Evolutionary conservation across 2,113 vertebrate genomes (phyloP).

Genomic region (Cephalopterus ornatus): DNA sequence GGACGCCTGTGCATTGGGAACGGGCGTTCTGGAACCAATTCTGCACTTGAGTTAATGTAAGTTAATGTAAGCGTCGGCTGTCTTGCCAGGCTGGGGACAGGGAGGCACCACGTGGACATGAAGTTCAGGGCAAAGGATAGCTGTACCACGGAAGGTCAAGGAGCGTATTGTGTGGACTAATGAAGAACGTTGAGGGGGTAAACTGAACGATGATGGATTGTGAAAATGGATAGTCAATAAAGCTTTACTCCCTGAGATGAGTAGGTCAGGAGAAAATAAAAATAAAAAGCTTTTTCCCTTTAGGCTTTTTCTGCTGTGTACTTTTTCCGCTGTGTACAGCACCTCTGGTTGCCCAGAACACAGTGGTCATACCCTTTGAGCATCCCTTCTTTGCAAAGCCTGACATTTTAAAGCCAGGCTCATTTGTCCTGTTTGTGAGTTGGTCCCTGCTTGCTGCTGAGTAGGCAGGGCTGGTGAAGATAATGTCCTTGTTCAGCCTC

Average conservation of each 20-base stretch:
- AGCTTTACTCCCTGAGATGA: neutral
- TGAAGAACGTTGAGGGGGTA: accelerated
- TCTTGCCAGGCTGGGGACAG: neutral
- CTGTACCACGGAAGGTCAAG: neutral
- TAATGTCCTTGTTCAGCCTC: neutral
- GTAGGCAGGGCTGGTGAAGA: neutral
- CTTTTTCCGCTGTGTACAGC: neutral
- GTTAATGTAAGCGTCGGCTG: accelerated
- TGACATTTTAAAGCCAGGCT: neutral
- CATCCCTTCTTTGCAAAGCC: neutral
- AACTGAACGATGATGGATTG: accelerated
- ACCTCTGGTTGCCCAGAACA: neutral
- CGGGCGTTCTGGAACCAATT: neutral
- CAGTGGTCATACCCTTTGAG: accelerated
- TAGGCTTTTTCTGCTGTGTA: neutral
- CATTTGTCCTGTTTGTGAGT: accelerated
- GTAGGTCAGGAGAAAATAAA: neutral
- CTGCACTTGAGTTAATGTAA: accelerated
- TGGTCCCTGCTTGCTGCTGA: neutral
- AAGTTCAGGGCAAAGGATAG: neutral
- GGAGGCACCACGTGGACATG: accelerated
- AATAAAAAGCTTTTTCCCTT: neutral
- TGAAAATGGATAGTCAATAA: neutral
- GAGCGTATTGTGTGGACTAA: too few relatives aligned
- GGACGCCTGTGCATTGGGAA: neutral